Evolutionary conservation across 2,888 invertebrate species (phyloP).

Genomic region (Willowsia nigromaculata): DNA sequence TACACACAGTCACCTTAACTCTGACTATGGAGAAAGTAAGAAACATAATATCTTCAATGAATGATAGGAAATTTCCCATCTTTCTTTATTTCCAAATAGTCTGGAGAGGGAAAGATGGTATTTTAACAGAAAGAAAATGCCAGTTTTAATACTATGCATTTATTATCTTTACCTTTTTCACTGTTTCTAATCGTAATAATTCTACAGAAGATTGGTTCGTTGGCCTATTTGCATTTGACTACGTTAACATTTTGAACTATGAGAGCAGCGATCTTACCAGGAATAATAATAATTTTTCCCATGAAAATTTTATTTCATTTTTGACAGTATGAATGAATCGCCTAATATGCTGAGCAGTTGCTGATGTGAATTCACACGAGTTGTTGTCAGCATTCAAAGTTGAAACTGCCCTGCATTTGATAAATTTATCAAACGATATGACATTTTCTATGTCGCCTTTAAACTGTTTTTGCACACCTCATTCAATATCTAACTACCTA

Average conservation of each 20-base stretch:
- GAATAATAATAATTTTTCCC: background rate
- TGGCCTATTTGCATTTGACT: constrained; percentile 44
- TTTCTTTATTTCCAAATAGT: background rate
- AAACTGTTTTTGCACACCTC: background rate
- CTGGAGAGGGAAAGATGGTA: background rate
- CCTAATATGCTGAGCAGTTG: background rate
- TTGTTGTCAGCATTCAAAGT: background rate
- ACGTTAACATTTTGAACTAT: constrained; percentile 20
- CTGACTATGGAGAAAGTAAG: background rate
- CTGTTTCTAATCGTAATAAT: constrained; percentile 18
- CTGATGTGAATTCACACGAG: background rate
- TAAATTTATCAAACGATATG: background rate
- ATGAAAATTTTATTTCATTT: background rate
- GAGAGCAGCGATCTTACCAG: background rate
- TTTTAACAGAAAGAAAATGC: constrained; percentile 6
- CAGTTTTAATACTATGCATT: background rate
- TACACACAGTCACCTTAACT: background rate
- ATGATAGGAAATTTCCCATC: background rate
- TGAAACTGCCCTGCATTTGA: background rate
- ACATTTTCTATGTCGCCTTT: background rate
- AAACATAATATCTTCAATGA: constrained; percentile 20
- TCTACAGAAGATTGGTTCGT: constrained; percentile 14
- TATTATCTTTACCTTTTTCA: background rate
- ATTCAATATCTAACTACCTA: background rate
- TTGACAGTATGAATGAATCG: background rate